Base-by-base conservation (phyloP, 2,797 vertebrate species). In the Esox masquinongy region DNA sequence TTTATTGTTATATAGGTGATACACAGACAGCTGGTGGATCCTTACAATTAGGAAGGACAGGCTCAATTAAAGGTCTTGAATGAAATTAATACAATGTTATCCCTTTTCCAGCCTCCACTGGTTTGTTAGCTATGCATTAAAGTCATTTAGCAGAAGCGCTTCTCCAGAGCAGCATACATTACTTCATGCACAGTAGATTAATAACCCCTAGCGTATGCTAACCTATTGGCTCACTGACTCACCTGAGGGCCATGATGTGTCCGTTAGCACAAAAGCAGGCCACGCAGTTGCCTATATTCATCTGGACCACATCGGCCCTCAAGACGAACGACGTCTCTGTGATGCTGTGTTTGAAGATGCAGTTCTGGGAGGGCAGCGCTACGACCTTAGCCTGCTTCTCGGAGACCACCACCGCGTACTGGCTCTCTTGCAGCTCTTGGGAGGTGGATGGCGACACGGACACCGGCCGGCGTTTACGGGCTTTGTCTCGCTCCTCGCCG, bases 231-330 rank as follows among this genome's bases (percentile, higher is more conserved):
- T 61, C 22, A 61, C 56, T 24, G 56, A 61, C 93, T 94, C 92
- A 99, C 98, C 98, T 99, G 88, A 99, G 96, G 80, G 97, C 96
- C 98, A 99, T 99, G 90, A 99, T 99, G 91, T 99, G 98, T 88
- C 98, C 98, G 24, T 99, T 99, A 91, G 98, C 98, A 86, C 98
- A 99, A 93, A 99, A 99, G 88, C 97, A 99, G 26, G 97, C 96
- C 89, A 99, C 87, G 81, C 97, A 99, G 90, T 95, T 91, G 80
- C 97, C 96, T 77, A 93, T 94, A 90, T 92, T 96, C 91, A 97
- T 92, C n/a, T 96, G 91, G 74, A 99, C 97, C 87, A 99, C 93
- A 77, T 99, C 98, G 69, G 96, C 96, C 77, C 97, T 95, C 78
- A 99, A 95, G 88, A 99, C 95, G 87, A 99, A 99, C 71, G 97